Evolutionary conservation across 2,888 invertebrate genomes (phyloP).

Genomic region (Epiblema foenella): DNA sequence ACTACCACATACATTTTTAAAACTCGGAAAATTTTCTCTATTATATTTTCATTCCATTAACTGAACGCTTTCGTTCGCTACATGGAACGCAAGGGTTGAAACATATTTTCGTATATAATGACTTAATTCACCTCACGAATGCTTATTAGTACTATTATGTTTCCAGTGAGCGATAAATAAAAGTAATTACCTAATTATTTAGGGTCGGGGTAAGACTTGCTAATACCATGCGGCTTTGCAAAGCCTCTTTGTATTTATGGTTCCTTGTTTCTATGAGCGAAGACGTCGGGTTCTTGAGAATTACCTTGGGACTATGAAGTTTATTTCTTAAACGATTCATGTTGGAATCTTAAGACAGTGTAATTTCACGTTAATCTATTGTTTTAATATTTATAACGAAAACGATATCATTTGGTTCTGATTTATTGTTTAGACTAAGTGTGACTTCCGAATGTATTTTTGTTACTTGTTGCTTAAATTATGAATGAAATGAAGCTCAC

Average conservation of each 20-base stretch:
- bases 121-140: slow-evolving; percentile 53
- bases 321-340: neutral
- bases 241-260: slow-evolving; percentile 71
- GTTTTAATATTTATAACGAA: neutral
- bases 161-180: slow-evolving; percentile 67
- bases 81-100: slow-evolving; percentile 9
- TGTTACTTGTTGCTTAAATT: neutral
- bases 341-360: neutral
- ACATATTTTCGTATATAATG: slow-evolving; percentile 45
- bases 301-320: slow-evolving; percentile 3
- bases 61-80: slow-evolving; percentile 5
- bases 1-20: neutral
- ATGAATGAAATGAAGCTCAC: neutral
- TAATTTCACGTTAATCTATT: neutral
- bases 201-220: slow-evolving; percentile 59
- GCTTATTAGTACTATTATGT: slow-evolving; percentile 63
- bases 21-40: neutral
- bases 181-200: slow-evolving; percentile 79
- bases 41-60: slow-evolving; percentile 11
- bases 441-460: neutral
- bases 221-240: slow-evolving; percentile 63
- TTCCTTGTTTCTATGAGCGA: slow-evolving; percentile 53
- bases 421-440: neutral
- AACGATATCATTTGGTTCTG: neutral
- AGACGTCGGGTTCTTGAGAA: slow-evolving; percentile 14